A percentile compares a stretch with the other conserved stretches of the same genome.
phyloP scores from a whole-genome alignment of 2,113 vertebrate species.

The Crotalus viridis region DNA sequence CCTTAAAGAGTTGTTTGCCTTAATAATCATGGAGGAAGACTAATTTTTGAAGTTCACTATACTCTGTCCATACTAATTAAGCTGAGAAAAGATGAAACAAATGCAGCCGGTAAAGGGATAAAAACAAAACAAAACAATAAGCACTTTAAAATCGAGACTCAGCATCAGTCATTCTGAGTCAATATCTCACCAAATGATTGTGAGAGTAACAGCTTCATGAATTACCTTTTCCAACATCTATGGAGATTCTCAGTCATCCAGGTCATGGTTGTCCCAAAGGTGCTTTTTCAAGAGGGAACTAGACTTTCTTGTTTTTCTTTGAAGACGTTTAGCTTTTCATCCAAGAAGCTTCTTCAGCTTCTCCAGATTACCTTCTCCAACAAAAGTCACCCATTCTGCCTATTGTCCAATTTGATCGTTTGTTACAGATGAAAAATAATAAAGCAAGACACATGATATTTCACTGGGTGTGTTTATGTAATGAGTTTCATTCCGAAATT shows the following conservation, averaged over 20 bases:
- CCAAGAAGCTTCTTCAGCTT: no score
- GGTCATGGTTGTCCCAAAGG: no score
- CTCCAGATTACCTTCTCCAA: not conserved
- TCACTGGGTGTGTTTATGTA: not conserved
- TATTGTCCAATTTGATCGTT: not conserved
- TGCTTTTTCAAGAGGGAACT: no score
- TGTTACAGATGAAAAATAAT: not conserved
- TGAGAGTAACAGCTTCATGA: not conserved
- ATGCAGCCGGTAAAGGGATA: not conserved
- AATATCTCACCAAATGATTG: not conserved
- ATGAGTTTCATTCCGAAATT: not conserved
- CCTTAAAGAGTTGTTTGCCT: not conserved
- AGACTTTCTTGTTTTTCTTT: no score
- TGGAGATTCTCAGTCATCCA: no score
- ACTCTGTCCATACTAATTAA: not conserved
- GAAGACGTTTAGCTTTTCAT: no score
- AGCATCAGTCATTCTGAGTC: not conserved
- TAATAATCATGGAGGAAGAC: not conserved
- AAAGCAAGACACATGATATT: not conserved
- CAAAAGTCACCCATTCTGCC: not conserved
- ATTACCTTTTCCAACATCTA: not conserved
- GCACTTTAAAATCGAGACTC: not conserved
- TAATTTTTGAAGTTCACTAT: not conserved
- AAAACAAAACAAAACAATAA: not conserved
- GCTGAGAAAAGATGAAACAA: not conserved